These are phyloP conservation scores for Lineus longissimus DNA, from an alignment of 1,140 invertebrate genomes.

Conservation along the genomic window DNA sequence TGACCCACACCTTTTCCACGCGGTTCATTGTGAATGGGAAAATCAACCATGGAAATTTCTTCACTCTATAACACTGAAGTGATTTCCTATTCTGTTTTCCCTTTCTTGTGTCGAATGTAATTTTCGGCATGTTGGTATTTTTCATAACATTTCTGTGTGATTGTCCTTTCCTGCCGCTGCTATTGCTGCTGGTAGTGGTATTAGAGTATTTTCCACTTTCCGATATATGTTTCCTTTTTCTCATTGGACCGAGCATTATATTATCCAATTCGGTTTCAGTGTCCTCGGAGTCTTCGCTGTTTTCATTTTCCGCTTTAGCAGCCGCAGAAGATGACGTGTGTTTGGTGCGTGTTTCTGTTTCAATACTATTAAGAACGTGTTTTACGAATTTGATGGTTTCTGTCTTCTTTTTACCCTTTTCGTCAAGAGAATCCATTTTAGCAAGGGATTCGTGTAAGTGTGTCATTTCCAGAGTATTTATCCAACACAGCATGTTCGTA, in stretches of 20 bases:
- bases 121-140: constrained; percentile 6
- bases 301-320: neutral
- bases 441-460: too few relatives aligned
- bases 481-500: constrained; percentile 7
- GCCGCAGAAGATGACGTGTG: too few relatives aligned
- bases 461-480: constrained; percentile 1
- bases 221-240: neutral
- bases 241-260: constrained; percentile 3
- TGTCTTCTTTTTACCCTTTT: too few relatives aligned
- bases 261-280: constrained; percentile 1
- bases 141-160: constrained; percentile 5
- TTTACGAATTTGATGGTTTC: too few relatives aligned
- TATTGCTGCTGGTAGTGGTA: too few relatives aligned
- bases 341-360: too few relatives aligned
- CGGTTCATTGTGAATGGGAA: constrained; percentile 1
- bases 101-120: constrained; percentile 2
- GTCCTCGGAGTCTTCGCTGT: neutral
- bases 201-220: too few relatives aligned
- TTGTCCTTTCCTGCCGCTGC: neutral
- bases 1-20: constrained; percentile 5
- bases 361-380: neutral
- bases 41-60: constrained; percentile 2
- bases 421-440: too few relatives aligned
- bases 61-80: constrained; percentile 3
- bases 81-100: neutral